Base-by-base conservation (phyloP, 2,113 vertebrate genomes). In the Saccopteryx leptura region DNA sequence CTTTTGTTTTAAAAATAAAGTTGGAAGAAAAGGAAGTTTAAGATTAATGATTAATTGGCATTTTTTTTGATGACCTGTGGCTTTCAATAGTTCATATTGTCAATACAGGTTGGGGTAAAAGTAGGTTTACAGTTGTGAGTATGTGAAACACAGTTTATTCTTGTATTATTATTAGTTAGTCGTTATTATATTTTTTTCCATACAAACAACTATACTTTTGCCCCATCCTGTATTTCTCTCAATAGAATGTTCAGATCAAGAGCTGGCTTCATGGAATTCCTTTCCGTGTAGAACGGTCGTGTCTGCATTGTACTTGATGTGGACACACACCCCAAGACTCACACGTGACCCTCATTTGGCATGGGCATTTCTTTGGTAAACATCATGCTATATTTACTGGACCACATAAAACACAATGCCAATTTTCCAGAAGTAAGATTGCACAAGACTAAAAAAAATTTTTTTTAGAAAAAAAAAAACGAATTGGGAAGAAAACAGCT, bases 401-500 rank as follows among this genome's bases (percentile, higher is more conserved):
- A 84, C 86, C 54, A 84, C 33, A 31, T 18, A 86, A 76, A 89
- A 60, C 90, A 66, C 90, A 68, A 91, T 61, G 72, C n/a, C 92
- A 89, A 33, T 88, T 96, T 91, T 91, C 82, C 78, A 91, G 80
- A 23, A 83, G 48, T 82, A 75, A 76, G 82, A 84, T 31, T 84
- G n/a, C 28, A 63, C 69, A 84, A 71, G 75, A 68, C 74, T 88
- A 66, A 94, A 90, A 94, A 93, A 13, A 31, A 26, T 19, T n/a
- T 19, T 54, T 52, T 24, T 54, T 50, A n/a, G 4, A 52, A 76
- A 52, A 39, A 39, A 39, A 39, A 39, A 39, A 39, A 39, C 39
- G n/a, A 65, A 94, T 15, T 87, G 81, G 50, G 88, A 60, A 78
- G 78, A 63, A 95, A 87, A 92, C 39, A 96, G 96, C 48, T 61